phyloP scores from a whole-genome alignment of 1,140 invertebrate species.

The Halesus radiatus region DNA sequence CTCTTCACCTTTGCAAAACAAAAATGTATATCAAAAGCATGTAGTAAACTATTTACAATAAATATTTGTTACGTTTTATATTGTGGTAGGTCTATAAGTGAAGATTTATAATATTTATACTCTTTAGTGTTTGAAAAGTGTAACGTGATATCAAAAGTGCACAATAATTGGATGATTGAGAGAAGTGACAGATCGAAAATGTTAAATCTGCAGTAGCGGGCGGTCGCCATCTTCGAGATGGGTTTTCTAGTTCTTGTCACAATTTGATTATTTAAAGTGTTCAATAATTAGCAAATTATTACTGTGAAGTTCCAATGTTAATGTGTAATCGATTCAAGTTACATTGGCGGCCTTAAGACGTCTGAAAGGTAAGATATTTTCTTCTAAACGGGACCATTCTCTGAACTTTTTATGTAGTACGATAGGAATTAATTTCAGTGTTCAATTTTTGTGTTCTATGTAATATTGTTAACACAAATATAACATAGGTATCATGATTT shows the following conservation, averaged over 20 bases:
- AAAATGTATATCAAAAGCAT: conserved; percentile 53
- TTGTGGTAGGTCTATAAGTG: conserved; percentile 45
- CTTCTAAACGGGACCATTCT: conserved; percentile 39
- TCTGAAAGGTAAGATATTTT: conserved; percentile 46
- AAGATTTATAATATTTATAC: conserved; percentile 31
- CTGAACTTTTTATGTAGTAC: conserved; percentile 29
- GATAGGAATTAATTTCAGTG: conserved; percentile 19
- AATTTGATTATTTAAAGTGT: conserved; percentile 47
- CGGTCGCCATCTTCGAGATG: conserved; percentile 53
- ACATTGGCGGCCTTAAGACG: conserved; percentile 47
- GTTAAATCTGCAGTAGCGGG: conserved; percentile 53
- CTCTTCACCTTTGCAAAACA: conserved; percentile 54
- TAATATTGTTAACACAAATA: not conserved
- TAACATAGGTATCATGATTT: not conserved
- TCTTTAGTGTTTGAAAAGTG: conserved; percentile 36
- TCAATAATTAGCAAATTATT: conserved; percentile 41
- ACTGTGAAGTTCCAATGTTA: conserved; percentile 38
- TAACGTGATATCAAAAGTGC: conserved; percentile 27
- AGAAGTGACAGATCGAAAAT: conserved; percentile 53
- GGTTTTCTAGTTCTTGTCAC: conserved; percentile 47
- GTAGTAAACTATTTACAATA: conserved; percentile 51
- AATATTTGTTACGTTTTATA: conserved; percentile 51
- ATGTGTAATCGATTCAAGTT: conserved; percentile 32
- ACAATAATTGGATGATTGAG: conserved; percentile 42
- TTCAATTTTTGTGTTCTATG: conserved; percentile 24